phyloP scores from a whole-genome alignment of 2,797 vertebrate genomes.

The Silurus aristotelis region DNA sequence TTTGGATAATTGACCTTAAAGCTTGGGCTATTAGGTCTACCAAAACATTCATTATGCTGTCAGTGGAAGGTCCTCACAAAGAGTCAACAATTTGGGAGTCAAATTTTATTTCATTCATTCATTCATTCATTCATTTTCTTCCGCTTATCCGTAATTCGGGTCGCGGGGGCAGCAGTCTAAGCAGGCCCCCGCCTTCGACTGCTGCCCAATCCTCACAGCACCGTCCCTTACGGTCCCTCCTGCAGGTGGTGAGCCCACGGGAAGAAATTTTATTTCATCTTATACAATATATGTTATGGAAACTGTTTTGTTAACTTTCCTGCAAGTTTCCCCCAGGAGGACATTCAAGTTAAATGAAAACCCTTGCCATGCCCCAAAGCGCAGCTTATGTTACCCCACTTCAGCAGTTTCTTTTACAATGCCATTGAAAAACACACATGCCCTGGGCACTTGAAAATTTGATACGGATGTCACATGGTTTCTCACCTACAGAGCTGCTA shows the following conservation, averaged over 20 bases:
- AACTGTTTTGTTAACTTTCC: not conserved
- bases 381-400: not conserved
- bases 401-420: not conserved
- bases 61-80: not conserved
- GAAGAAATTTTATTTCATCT: not conserved
- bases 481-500: not conserved
- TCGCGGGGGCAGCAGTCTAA: too few relatives aligned
- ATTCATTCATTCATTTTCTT: too few relatives aligned
- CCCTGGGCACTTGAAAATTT: not conserved
- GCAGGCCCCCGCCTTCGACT: too few relatives aligned
- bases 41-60: not conserved
- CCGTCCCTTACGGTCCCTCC: too few relatives aligned
- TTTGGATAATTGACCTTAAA: not conserved
- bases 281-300: not conserved
- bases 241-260: too few relatives aligned
- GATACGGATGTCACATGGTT: slow-evolving; percentile 4
- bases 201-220: too few relatives aligned
- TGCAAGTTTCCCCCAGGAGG: not conserved
- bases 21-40: not conserved
- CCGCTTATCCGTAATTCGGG: too few relatives aligned
- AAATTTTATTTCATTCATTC: not conserved
- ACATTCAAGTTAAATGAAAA: not conserved
- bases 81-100: not conserved
- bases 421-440: slow-evolving; percentile 1
- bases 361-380: not conserved